Conservation (phyloP, 2,888 invertebrate species). For the Cynaeus angustus region DNA sequence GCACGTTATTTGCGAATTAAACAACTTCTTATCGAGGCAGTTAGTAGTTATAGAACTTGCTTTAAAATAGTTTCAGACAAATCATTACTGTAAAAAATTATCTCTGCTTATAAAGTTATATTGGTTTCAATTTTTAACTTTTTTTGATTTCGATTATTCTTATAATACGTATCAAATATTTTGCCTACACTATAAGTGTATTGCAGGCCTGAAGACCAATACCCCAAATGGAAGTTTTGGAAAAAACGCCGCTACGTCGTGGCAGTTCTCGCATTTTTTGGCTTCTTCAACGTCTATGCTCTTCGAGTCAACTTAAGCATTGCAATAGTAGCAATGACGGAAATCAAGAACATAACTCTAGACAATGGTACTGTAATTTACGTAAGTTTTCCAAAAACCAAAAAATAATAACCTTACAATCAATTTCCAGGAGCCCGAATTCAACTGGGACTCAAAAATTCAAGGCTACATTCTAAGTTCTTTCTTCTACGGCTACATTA, state of each 20-base stretch:
- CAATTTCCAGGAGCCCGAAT: conserved; percentile 77
- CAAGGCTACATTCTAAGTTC: conserved; percentile 88
- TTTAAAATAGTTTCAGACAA: too few relatives aligned
- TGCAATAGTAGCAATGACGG: conserved; percentile 95
- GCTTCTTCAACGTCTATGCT: conserved; percentile 89
- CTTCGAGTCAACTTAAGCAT: conserved; percentile 92
- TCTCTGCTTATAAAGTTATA: too few relatives aligned
- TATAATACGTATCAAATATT: too few relatives aligned
- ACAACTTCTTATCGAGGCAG: too few relatives aligned
- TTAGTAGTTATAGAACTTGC: too few relatives aligned
- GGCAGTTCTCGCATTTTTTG: conserved; percentile 85
- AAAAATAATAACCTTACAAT: neutral
- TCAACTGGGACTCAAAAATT: conserved; percentile 85
- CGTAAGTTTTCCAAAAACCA: conserved; percentile 70
- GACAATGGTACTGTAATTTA: conserved; percentile 78
- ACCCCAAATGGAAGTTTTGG: conserved; percentile 80
- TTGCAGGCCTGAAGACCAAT: neutral
- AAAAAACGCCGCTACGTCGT: conserved; percentile 83
- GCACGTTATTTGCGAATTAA: too few relatives aligned
- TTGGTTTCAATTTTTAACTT: too few relatives aligned
- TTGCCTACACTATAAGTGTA: too few relatives aligned
- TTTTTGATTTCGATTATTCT: too few relatives aligned
- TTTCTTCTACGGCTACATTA: conserved; percentile 92
- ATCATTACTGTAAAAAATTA: too few relatives aligned
- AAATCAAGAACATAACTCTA: conserved; percentile 76